phyloP scores from a whole-genome alignment of 2,113 vertebrate species.

The Orientallactaga bullata region DNA sequence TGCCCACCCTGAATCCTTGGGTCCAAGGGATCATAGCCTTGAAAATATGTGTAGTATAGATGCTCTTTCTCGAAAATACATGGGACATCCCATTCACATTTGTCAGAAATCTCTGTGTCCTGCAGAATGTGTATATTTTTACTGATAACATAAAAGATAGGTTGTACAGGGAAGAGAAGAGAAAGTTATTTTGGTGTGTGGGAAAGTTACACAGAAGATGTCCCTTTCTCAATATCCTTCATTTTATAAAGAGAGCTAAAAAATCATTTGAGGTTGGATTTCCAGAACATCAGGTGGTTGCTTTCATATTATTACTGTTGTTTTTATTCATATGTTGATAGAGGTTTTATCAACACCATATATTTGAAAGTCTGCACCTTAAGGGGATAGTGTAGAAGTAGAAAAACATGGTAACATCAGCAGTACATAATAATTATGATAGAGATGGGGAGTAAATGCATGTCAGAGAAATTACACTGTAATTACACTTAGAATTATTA shows the following conservation, averaged over 20 bases:
- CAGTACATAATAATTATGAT: slow-evolving; percentile 68
- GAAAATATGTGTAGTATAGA: background rate
- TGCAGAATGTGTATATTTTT: background rate
- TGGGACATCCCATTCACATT: background rate
- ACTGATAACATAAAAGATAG: background rate
- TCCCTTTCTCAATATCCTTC: background rate
- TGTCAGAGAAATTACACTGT: slow-evolving; percentile 72
- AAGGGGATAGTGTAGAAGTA: background rate
- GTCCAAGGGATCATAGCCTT: background rate
- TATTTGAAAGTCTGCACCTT: background rate
- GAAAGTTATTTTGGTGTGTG: background rate
- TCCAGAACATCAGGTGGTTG: background rate
- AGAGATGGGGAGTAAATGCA: slow-evolving; percentile 62
- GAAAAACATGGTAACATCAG: slow-evolving; percentile 56
- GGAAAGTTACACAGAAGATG: background rate
- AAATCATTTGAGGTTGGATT: background rate
- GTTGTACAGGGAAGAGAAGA: background rate
- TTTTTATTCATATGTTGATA: background rate
- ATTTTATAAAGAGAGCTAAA: slow-evolving; percentile 7
- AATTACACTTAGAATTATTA: slow-evolving; percentile 76
- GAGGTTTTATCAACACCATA: background rate
- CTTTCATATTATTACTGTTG: background rate
- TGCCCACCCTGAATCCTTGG: background rate
- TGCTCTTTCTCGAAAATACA: background rate
- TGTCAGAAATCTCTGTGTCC: background rate